Conservation (phyloP, 2,888 invertebrate genomes). For the Lucinisca nassula region DNA sequence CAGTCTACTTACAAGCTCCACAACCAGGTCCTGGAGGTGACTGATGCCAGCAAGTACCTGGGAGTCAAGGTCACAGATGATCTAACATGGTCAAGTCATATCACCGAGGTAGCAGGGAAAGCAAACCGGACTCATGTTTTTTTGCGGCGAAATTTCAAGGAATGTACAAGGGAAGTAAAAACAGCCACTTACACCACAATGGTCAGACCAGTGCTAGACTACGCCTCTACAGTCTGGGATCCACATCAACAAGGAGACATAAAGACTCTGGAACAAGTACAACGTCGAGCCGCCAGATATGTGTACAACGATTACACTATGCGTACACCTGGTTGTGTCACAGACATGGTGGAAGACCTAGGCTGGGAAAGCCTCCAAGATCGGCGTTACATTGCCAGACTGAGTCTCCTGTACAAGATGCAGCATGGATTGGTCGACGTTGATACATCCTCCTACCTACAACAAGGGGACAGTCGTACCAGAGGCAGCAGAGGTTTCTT, state of each 20-base stretch:
- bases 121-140: neutral
- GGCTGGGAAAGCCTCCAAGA: conserved; percentile 2
- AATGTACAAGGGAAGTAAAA: neutral
- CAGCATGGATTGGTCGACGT: neutral
- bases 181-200: conserved; percentile 3
- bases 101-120: neutral
- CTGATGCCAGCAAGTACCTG: neutral
- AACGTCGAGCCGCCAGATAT: neutral
- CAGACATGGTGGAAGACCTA: neutral
- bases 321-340: neutral
- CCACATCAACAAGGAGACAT: neutral
- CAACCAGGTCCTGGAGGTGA: neutral
- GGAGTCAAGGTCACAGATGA: neutral
- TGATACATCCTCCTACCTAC: neutral
- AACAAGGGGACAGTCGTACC: conserved; percentile 1
- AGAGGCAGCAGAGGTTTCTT: neutral
- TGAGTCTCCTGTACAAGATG: neutral
- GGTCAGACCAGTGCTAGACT: neutral
- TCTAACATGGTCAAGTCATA: neutral
- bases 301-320: neutral
- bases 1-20: neutral
- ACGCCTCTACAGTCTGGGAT: neutral
- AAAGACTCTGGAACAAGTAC: neutral
- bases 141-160: neutral
- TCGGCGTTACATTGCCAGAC: neutral